Evolutionary conservation across 53 echinoderm and acorn worm genomes (phyloP), one percentile per base, ranked within the genome.

Genomic region (Glandiceps talaboti): DNA sequence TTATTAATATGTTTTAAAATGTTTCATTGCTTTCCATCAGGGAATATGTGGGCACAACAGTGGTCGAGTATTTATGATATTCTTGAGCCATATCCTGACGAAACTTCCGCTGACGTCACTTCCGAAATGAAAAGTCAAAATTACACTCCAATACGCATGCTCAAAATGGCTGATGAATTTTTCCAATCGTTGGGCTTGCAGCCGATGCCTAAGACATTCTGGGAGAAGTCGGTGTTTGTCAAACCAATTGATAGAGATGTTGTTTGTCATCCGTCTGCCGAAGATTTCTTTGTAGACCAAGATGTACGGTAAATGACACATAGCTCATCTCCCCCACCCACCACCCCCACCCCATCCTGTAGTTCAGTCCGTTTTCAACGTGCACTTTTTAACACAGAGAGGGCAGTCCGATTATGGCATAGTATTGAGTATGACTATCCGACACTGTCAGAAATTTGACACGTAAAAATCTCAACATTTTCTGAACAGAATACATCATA

Each of bases 11-110:
- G n/a, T n/a, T n/a, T n/a, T n/a, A n/a, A n/a, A n/a, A n/a, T n/a
- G n/a, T n/a, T n/a, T n/a, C n/a, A n/a, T n/a, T n/a, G n/a, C n/a
- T n/a, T n/a, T n/a, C n/a, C n/a, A n/a, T 26, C 33, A 92, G 92
- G 92, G 1, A 92, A 90, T 83, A 92, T 92, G 92, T 92, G 92
- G 92, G 87, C 79, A 10, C 92, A 92, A 32, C 85, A 92, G 73
- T 92, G 90, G 92, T 85, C 87, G 77, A 92, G 90, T 77, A 92
- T 90, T 30, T 92, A 92, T 74, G 79, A 89, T 20, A 85, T 92
- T 30, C 90, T 85, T 29, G 76, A 73, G 31, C 90, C 87, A 26
- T 90, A 72, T 73, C 82, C 80, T 1, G 85, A 87, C 28, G 33
- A 45, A 45, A 6, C 64, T 20, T 45, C 64, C 25, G 33, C 85